These are phyloP conservation scores for Pantelozetes paolii DNA, from an alignment of 2,888 invertebrate genomes.

Conservation along the genomic window DNA sequence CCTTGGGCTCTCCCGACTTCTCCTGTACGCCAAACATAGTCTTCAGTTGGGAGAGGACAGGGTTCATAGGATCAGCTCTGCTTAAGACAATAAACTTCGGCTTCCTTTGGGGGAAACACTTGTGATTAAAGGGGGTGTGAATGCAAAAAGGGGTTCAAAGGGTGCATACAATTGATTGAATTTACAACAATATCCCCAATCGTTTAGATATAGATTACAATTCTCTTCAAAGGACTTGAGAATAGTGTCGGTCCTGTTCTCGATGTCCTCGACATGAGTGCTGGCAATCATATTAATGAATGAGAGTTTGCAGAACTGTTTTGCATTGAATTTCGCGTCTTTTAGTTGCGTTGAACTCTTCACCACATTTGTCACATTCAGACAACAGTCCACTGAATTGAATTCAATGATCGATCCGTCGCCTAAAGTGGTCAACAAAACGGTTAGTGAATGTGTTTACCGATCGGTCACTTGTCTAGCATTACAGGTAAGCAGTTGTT, in stretches of 20 bases:
- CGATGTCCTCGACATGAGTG: slow-evolving; percentile 43
- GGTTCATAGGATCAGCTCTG: slow-evolving; percentile 41
- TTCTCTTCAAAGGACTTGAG: slow-evolving; percentile 39
- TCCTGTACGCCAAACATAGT: slow-evolving; percentile 33
- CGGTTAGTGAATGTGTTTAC: background rate
- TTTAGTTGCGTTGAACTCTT: slow-evolving; percentile 39
- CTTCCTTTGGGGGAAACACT: slow-evolving; percentile 18
- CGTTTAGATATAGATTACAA: slow-evolving; percentile 40
- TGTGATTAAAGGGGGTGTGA: background rate
- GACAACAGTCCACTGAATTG: background rate
- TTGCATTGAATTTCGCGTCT: slow-evolving; percentile 37
- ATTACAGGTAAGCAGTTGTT: slow-evolving; percentile 38
- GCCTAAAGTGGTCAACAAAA: background rate
- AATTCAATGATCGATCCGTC: slow-evolving; percentile 43
- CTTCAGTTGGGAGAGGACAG: slow-evolving; percentile 38
- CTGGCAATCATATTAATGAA: slow-evolving; percentile 41
- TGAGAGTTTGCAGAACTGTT: slow-evolving; percentile 39
- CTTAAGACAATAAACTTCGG: slow-evolving; percentile 39
- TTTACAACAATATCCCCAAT: slow-evolving; percentile 41
- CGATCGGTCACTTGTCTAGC: too few relatives aligned
- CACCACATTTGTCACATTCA: slow-evolving; percentile 41
- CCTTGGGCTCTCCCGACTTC: background rate
- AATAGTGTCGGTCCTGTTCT: slow-evolving; percentile 40
- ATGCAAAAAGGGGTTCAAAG: too few relatives aligned
- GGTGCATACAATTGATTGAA: slow-evolving; percentile 30